Conservation (phyloP, 2,797 vertebrate genomes). For the Manis javanica region DNA sequence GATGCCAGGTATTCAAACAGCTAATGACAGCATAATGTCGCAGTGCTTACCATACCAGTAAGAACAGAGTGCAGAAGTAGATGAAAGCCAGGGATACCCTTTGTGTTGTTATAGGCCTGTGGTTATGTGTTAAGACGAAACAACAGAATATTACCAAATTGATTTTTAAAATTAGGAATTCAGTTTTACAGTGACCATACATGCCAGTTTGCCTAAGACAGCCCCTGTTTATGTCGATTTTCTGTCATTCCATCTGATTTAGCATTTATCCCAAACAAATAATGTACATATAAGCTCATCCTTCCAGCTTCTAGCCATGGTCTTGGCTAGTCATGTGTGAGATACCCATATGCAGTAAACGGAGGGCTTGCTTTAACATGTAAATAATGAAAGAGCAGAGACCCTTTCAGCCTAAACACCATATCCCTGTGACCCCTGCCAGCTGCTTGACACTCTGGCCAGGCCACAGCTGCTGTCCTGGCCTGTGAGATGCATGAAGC, state of each 20-base stretch:
- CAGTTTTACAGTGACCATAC: background rate
- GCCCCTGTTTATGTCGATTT: background rate
- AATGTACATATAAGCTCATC: background rate
- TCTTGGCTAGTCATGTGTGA: background rate
- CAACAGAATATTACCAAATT: background rate
- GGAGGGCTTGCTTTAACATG: background rate
- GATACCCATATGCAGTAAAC: background rate
- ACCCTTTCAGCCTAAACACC: background rate
- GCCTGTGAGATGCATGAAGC: background rate
- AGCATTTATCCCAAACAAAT: background rate
- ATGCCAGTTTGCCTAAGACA: background rate
- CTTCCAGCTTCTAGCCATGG: background rate
- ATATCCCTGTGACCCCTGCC: background rate
- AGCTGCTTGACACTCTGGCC: background rate
- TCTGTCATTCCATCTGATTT: background rate
- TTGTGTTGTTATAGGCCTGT: background rate
- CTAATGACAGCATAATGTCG: background rate
- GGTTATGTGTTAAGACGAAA: background rate
- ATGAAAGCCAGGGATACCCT: background rate
- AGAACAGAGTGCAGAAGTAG: background rate
- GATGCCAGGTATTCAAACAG: background rate
- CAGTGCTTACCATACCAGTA: background rate
- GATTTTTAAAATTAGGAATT: slow-evolving; percentile 15
- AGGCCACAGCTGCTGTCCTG: background rate
- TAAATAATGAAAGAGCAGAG: background rate